These are phyloP conservation scores for Halcyon badia DNA, from an alignment of 2,797 vertebrate species.

Conservation along the genomic window DNA sequence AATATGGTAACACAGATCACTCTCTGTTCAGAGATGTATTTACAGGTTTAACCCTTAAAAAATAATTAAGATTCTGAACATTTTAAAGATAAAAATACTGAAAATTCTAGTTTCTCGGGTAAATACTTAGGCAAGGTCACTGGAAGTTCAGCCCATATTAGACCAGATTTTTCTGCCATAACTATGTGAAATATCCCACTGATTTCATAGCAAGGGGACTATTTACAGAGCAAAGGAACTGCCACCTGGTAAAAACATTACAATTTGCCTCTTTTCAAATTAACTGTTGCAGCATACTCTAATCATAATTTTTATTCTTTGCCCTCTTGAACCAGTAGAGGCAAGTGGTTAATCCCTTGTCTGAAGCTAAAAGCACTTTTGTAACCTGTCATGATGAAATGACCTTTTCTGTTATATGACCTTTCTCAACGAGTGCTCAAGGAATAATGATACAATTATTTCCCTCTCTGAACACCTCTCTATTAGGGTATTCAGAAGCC, in stretches of 20 bases:
- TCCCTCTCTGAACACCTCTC: not conserved
- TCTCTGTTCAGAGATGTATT: not conserved
- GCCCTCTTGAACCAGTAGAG: not conserved
- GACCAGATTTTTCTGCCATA: not conserved
- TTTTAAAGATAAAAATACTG: not conserved
- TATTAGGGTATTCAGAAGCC: not conserved
- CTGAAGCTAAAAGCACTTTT: constrained; percentile 15
- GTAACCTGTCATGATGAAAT: not conserved
- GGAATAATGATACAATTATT: not conserved
- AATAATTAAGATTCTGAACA: not conserved
- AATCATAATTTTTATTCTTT: not conserved
- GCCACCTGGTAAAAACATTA: constrained; percentile 23
- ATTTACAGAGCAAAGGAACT: not conserved
- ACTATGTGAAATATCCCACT: not conserved
- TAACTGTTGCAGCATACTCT: not conserved
- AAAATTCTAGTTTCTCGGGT: not conserved
- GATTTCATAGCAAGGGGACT: not conserved
- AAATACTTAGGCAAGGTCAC: not conserved
- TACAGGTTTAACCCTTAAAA: not conserved
- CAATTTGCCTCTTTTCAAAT: not conserved
- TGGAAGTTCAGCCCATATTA: constrained; percentile 14
- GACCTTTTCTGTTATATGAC: not conserved
- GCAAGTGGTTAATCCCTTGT: constrained; percentile 22
- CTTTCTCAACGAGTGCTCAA: not conserved
- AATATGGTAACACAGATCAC: not conserved